A percentile compares a stretch with the other conserved stretches of the same genome.
phyloP scores from a whole-genome alignment of 2,888 invertebrate genomes.

The Xestobium rufovillosum region DNA sequence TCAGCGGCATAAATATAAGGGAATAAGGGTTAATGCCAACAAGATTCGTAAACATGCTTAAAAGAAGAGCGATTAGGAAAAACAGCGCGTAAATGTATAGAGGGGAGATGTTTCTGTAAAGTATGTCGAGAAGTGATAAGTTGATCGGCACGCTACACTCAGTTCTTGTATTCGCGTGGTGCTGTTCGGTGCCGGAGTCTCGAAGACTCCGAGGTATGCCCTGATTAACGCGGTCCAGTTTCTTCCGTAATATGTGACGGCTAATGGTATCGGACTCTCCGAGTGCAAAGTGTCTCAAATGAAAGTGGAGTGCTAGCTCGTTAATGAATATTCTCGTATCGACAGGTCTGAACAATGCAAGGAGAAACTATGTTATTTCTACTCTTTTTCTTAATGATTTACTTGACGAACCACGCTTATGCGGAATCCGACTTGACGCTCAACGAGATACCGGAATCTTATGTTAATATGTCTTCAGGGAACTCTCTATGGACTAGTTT shows the following conservation, averaged over 20 bases:
- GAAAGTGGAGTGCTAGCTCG: constrained; percentile 24
- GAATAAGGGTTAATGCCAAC: too few species aligned
- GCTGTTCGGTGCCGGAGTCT: constrained; percentile 33
- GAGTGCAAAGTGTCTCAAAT: constrained; percentile 17
- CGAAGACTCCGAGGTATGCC: constrained; percentile 35
- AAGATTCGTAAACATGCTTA: too few species aligned
- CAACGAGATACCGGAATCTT: constrained; percentile 33
- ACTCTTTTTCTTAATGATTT: constrained; percentile 4
- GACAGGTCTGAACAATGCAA: too few species aligned
- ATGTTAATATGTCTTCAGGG: constrained; percentile 40
- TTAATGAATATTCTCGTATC: constrained; percentile 12
- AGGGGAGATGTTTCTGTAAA: constrained; percentile 25
- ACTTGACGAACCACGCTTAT: constrained; percentile 10
- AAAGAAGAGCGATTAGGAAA: too few species aligned
- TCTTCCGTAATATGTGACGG: constrained; percentile 23
- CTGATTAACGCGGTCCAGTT: constrained; percentile 37
- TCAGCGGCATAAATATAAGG: too few species aligned
- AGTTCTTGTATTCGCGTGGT: constrained; percentile 34
- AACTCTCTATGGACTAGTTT: constrained; percentile 69
- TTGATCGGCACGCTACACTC: constrained; percentile 26
- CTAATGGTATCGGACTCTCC: constrained; percentile 18
- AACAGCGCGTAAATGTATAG: too few species aligned
- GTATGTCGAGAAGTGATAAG: constrained; percentile 41
- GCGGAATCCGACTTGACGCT: too few species aligned
- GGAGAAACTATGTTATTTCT: too few species aligned